These are phyloP conservation scores for Oscarella lobularis DNA, from an alignment of 37 sponge, comb jelly and placozoan genomes.

Conservation along the genomic window DNA sequence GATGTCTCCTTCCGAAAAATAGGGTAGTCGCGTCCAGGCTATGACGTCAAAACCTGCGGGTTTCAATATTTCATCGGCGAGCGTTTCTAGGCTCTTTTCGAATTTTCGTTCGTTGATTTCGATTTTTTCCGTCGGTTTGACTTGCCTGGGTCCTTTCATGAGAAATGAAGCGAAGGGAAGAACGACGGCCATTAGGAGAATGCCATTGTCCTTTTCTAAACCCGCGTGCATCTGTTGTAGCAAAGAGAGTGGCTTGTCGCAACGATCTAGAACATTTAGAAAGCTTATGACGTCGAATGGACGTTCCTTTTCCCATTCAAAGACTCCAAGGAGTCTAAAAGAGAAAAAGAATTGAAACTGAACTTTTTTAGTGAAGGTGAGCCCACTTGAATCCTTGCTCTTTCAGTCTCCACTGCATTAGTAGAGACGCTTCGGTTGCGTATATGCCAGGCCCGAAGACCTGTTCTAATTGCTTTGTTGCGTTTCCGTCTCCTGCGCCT, in stretches of 20 bases:
- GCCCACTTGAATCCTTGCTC: slow-evolving; percentile 32
- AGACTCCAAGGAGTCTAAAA: slow-evolving; percentile 27
- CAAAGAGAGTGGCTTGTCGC: slow-evolving; percentile 38
- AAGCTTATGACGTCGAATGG: slow-evolving; percentile 37
- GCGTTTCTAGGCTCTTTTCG: slow-evolving; percentile 28
- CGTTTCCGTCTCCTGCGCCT: slow-evolving; percentile 61
- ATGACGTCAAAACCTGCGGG: slow-evolving; percentile 32
- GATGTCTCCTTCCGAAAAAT: slow-evolving; percentile 47
- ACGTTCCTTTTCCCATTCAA: slow-evolving; percentile 8
- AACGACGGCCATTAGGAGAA: slow-evolving; percentile 30
- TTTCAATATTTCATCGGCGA: slow-evolving; percentile 16
- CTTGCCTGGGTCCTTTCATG: slow-evolving; percentile 18
- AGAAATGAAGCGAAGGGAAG: slow-evolving; percentile 43
- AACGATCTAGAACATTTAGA: slow-evolving; percentile 58
- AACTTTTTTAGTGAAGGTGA: neutral
- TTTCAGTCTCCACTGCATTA: slow-evolving; percentile 31
- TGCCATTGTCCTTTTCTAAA: slow-evolving; percentile 16
- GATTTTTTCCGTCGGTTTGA: slow-evolving; percentile 22
- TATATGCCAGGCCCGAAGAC: neutral
- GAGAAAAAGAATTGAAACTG: neutral
- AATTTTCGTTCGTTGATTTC: slow-evolving; percentile 8
- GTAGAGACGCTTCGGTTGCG: slow-evolving; percentile 33
- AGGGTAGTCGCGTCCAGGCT: slow-evolving; percentile 38
- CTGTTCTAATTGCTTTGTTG: slow-evolving; percentile 20
- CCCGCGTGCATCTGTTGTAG: slow-evolving; percentile 16